Percentiles rank a stretch among this genome's conserved stretches.
phyloP scores from a whole-genome alignment of 2,113 vertebrate species.

The Dinomys branickii region DNA sequence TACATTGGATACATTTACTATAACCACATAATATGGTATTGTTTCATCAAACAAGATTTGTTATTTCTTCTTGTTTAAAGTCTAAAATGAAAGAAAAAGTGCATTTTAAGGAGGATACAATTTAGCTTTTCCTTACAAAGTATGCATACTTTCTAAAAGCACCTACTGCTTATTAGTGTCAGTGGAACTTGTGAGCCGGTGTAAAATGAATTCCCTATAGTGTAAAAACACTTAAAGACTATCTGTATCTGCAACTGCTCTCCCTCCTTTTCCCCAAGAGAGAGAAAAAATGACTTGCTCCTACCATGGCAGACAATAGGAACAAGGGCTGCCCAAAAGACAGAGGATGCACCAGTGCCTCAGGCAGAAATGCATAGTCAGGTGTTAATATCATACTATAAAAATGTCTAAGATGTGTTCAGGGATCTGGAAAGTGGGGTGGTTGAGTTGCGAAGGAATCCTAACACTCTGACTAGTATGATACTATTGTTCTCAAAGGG shows the following conservation, averaged over 20 bases:
- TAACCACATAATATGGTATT: neutral
- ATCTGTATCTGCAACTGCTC: neutral
- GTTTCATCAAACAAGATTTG: constrained; percentile 34
- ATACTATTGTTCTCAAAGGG: neutral
- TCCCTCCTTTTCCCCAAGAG: neutral
- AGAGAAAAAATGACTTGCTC: neutral
- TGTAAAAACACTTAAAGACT: neutral
- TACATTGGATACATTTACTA: neutral
- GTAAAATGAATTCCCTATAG: neutral
- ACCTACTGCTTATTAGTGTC: neutral
- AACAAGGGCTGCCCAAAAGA: neutral
- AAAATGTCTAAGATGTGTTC: neutral
- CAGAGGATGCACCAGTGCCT: neutral
- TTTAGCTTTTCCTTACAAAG: constrained; percentile 49
- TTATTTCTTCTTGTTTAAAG: constrained; percentile 26
- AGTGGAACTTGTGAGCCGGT: neutral
- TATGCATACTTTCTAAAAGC: neutral
- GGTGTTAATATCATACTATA: neutral
- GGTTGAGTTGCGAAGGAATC: neutral
- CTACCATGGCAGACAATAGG: neutral
- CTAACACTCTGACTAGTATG: neutral
- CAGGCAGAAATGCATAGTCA: neutral
- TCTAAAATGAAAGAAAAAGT: constrained; percentile 36
- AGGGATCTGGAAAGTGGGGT: neutral
- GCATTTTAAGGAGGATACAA: neutral